phyloP scores from a whole-genome alignment of 2,797 vertebrate genomes.

The Momotus momota region DNA sequence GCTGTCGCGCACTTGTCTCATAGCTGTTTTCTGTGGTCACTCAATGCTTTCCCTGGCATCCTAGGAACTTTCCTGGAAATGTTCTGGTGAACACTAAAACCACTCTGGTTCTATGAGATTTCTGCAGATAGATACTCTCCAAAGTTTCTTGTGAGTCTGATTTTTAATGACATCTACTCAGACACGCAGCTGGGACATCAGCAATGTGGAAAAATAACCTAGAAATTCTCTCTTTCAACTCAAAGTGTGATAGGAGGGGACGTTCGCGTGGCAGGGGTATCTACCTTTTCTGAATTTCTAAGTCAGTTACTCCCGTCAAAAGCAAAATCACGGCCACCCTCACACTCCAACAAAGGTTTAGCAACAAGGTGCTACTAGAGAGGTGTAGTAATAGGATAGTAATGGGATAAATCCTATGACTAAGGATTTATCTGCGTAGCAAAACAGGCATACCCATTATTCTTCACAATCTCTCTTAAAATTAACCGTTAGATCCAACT shows the following conservation, averaged over 20 bases:
- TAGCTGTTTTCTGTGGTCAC: not conserved
- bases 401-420: slow-evolving; percentile 11
- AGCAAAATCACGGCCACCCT: not conserved
- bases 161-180: not conserved
- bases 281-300: slow-evolving; percentile 6
- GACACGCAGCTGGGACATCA: not conserved
- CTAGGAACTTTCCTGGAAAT: not conserved
- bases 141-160: not conserved
- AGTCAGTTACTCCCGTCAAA: not conserved
- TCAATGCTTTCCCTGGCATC: not conserved
- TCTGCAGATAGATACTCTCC: not conserved
- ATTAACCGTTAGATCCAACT: not conserved
- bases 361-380: not conserved
- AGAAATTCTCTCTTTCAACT: not conserved
- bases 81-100: not conserved
- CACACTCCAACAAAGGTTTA: not conserved
- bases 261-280: not conserved
- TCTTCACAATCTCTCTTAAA: not conserved
- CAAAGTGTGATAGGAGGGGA: not conserved
- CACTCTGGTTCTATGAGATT: not conserved
- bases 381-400: not conserved
- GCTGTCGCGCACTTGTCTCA: not conserved
- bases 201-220: not conserved
- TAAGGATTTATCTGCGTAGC: not conserved
- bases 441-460: not conserved